Evolutionary conservation across 2,888 invertebrate species (phyloP).

Genomic region (Seira musarum): DNA sequence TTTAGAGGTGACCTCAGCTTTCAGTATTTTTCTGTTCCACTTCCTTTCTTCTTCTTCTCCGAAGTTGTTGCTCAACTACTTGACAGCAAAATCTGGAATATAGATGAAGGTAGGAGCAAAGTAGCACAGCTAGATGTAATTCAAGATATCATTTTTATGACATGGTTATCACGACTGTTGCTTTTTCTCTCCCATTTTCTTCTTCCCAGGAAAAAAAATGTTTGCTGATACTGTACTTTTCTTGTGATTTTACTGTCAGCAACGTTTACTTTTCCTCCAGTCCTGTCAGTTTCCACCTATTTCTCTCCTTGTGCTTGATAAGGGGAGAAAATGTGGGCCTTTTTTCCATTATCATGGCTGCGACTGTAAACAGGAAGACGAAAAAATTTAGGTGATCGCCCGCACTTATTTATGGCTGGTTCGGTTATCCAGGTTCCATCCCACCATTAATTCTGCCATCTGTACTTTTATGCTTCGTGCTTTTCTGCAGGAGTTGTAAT

Average conservation of each 20-base stretch:
- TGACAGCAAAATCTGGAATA: conserved; percentile 25
- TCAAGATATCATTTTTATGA: conserved; percentile 53
- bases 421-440: conserved; percentile 5
- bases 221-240: conserved; percentile 3
- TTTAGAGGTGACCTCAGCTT: conserved; percentile 23
- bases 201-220: background rate
- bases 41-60: conserved; percentile 21
- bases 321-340: conserved; percentile 1
- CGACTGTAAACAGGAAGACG: background rate
- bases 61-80: conserved; percentile 50
- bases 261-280: conserved; percentile 5
- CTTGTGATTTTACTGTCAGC: conserved; percentile 22
- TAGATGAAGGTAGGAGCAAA: background rate
- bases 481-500: background rate
- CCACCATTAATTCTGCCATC: conserved; percentile 7
- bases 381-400: conserved; percentile 1
- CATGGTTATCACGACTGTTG: conserved; percentile 53
- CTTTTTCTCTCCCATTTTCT: conserved; percentile 25
- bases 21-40: conserved; percentile 24
- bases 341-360: background rate
- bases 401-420: background rate
- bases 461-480: too few species aligned
- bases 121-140: conserved; percentile 46
- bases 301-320: conserved; percentile 17
- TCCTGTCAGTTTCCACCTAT: conserved; percentile 24